These are phyloP conservation scores for Himalopsyche kuldschensis DNA, from an alignment of 2,888 invertebrate genomes.

Conservation along the genomic window DNA sequence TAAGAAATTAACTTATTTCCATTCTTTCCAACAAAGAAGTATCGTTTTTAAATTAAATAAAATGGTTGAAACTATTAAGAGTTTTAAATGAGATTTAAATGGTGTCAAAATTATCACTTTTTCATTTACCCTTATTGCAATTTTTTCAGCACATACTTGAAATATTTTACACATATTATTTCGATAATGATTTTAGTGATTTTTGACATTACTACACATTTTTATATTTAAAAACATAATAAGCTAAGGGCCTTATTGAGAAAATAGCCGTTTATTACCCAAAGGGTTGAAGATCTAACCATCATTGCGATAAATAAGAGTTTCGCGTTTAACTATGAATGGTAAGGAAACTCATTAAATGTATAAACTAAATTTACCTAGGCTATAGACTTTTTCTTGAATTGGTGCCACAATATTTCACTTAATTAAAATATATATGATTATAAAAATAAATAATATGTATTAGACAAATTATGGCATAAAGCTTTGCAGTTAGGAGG, in stretches of 20 bases:
- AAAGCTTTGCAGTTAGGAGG: slow-evolving; percentile 1
- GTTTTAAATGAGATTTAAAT: too few relatives aligned
- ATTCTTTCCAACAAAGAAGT: too few relatives aligned
- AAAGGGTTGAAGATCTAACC: background rate
- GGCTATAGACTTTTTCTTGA: background rate
- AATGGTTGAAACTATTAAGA: too few relatives aligned
- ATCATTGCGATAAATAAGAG: background rate
- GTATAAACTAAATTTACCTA: background rate
- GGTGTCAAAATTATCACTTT: too few relatives aligned
- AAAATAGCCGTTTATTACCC: background rate
- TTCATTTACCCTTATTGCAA: too few relatives aligned
- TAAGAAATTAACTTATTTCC: too few relatives aligned
- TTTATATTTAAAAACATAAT: background rate
- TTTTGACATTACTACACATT: background rate
- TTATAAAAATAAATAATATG: background rate
- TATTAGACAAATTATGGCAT: background rate
- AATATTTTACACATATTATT: too few relatives aligned
- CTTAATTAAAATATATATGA: background rate
- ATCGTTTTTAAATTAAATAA: too few relatives aligned
- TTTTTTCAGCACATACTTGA: too few relatives aligned
- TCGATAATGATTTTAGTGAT: background rate
- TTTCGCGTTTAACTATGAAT: background rate
- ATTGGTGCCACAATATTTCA: background rate
- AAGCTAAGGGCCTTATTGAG: background rate
- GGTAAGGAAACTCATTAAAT: background rate